Conservation (phyloP, 1,140 invertebrate species). For the Anadara kagoshimensis region DNA sequence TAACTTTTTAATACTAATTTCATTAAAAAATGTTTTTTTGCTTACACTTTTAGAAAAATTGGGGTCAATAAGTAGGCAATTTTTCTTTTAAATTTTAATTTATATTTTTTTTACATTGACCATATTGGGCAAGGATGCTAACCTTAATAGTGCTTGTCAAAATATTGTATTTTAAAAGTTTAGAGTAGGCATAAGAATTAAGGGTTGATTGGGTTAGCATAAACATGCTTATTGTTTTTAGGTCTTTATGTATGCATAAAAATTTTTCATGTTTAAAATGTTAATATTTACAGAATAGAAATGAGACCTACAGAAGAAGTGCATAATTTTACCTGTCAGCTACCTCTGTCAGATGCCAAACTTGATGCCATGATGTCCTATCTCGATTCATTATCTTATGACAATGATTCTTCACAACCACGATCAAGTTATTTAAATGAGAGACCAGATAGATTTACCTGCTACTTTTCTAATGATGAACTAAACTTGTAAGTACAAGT, state of each 20-base stretch:
- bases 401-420: slow-evolving; percentile 41
- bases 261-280: background rate
- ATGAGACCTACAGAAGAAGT: slow-evolving; percentile 33
- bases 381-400: slow-evolving; percentile 34
- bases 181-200: too few species aligned
- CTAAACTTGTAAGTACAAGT: slow-evolving; percentile 31
- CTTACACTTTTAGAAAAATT: too few species aligned
- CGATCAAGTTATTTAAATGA: slow-evolving; percentile 32
- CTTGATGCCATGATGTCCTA: slow-evolving; percentile 41
- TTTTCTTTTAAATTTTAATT: too few species aligned
- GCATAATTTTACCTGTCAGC: slow-evolving; percentile 49
- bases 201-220: too few species aligned
- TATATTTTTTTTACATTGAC: too few species aligned
- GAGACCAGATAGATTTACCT: slow-evolving; percentile 38
- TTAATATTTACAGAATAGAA: slow-evolving; percentile 31
- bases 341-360: slow-evolving; percentile 34
- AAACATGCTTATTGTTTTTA: background rate
- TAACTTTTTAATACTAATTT: too few species aligned
- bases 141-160: too few species aligned
- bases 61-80: too few species aligned
- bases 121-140: too few species aligned
- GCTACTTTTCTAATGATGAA: slow-evolving; percentile 37
- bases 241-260: background rate
- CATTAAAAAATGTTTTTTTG: too few species aligned
- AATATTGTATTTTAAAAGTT: too few species aligned